Conservation (phyloP, 53 echinoderm and acorn worm genomes). For the Patiria pectinifera region DNA sequence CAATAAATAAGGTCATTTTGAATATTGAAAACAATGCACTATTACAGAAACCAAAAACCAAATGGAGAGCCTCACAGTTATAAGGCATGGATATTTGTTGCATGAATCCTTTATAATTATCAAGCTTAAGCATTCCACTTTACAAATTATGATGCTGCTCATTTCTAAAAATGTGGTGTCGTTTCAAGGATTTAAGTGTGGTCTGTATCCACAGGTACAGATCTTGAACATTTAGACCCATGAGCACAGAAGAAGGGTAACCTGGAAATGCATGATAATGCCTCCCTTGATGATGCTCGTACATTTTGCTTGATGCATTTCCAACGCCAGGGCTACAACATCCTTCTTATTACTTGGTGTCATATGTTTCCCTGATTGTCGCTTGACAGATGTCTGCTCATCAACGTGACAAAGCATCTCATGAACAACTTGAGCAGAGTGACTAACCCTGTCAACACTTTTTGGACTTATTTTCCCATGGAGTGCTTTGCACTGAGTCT, state of each 20-base stretch:
- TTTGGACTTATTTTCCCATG: slow-evolving; percentile 64
- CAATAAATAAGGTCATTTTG: too few species aligned
- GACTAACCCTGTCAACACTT: slow-evolving; percentile 67
- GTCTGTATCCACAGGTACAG: slow-evolving; percentile 60
- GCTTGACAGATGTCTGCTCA: slow-evolving; percentile 27
- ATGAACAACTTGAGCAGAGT: slow-evolving; percentile 49
- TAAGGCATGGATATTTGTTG: too few species aligned
- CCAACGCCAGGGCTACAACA: slow-evolving; percentile 60
- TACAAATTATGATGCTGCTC: too few species aligned
- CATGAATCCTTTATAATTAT: too few species aligned
- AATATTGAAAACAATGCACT: too few species aligned
- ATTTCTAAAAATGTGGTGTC: slow-evolving; percentile 24
- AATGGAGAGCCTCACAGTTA: too few species aligned
- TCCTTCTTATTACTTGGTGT: slow-evolving; percentile 21
- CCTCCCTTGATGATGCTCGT: slow-evolving; percentile 41
- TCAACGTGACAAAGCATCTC: slow-evolving; percentile 35
- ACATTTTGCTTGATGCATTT: slow-evolving; percentile 44
- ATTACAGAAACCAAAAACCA: too few species aligned
- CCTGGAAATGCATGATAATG: slow-evolving; percentile 25
- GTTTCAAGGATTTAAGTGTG: slow-evolving; percentile 50
- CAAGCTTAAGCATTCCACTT: too few species aligned
- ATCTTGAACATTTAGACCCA: slow-evolving; percentile 33
- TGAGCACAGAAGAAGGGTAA: slow-evolving; percentile 42
- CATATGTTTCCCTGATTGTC: slow-evolving; percentile 25
- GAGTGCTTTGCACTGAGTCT: slow-evolving; percentile 63